Base-by-base conservation (phyloP, 2,113 vertebrate species). In the Rhinichthys klamathensis region DNA sequence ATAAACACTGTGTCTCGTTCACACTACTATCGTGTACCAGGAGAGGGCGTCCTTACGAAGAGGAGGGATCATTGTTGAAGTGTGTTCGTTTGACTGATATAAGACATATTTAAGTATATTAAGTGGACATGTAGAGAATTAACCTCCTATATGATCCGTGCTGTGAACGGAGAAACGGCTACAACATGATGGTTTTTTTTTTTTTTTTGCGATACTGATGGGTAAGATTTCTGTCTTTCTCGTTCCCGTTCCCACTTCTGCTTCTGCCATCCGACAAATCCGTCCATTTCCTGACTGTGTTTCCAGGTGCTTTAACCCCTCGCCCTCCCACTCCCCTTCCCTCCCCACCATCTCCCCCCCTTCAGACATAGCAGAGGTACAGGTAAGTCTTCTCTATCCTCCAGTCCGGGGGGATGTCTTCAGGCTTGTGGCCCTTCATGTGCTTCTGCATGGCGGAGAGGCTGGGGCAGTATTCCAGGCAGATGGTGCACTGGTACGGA, bases 361-460 rank as follows among this genome's bases (percentile, higher is more conserved):
- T 87, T 95, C 94, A 96, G 90, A 99, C 98, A 0, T 99, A 99
- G 95, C 98, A 99, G 90, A 99, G 96, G 93, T 99, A 99, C 90
- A 99, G 96, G 93, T 99, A 99, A 82, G 98, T 99, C 96, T 99
- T 99, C 97, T 99, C 98, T 93, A 99, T 99, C 94, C 98, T 96
- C 98, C 98, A 99, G 96, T 99, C 98, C 1, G 97, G 95, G 1
- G 98, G 98, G 92, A 99, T 94, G 93, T 99, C 98, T 94, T 99
- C 97, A 0, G 98, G 97, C 93, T 98, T 98, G 96, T 99, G 98
- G 92, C 96, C 94, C 91, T 99, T 99, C 97, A 99, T 99, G 96
- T 99, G 98, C 94, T 99, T 99, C 97, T 99, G 98, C 98, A 99
- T 99, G 95, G 98, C 96, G 4, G 98, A 99, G 89, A 99, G 96